These are phyloP conservation scores for Pseudomugil tenellus DNA, from an alignment of 2,797 vertebrate species.

Conservation along the genomic window DNA sequence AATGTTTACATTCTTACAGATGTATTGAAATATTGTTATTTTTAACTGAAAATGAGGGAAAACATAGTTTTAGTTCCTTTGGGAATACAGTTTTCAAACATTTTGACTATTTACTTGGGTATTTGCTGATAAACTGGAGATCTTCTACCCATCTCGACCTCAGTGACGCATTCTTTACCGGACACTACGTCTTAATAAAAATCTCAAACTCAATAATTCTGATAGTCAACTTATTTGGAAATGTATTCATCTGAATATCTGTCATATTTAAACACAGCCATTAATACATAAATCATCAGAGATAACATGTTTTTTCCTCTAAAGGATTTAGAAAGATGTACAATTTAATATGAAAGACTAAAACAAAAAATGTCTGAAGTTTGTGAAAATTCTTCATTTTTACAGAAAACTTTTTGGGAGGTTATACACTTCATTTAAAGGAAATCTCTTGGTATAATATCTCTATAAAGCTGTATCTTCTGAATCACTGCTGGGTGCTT, in stretches of 20 bases:
- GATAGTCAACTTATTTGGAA: too few relatives aligned
- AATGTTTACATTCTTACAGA: background rate
- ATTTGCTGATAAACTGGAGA: background rate
- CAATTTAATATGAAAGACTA: too few relatives aligned
- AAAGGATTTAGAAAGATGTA: background rate
- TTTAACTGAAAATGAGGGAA: background rate
- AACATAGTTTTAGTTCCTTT: background rate
- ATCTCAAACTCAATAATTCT: too few relatives aligned
- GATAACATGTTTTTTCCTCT: background rate
- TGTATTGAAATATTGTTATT: background rate
- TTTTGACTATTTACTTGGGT: background rate
- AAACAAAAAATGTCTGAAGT: too few relatives aligned
- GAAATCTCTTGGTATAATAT: too few relatives aligned
- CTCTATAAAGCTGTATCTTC: background rate
- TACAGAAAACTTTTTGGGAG: too few relatives aligned
- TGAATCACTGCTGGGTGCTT: background rate
- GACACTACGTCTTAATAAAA: background rate
- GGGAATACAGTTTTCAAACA: background rate
- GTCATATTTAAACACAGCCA: too few relatives aligned
- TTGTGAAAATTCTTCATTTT: too few relatives aligned
- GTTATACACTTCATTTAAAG: too few relatives aligned
- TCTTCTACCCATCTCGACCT: background rate
- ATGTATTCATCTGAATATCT: too few relatives aligned
- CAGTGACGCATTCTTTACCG: background rate
- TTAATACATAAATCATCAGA: too few relatives aligned